A percentile compares a stretch with the other conserved stretches of the same genome.
Conservation (phyloP, 2,888 invertebrate genomes). For the Lasioglossum vierecki region DNA sequence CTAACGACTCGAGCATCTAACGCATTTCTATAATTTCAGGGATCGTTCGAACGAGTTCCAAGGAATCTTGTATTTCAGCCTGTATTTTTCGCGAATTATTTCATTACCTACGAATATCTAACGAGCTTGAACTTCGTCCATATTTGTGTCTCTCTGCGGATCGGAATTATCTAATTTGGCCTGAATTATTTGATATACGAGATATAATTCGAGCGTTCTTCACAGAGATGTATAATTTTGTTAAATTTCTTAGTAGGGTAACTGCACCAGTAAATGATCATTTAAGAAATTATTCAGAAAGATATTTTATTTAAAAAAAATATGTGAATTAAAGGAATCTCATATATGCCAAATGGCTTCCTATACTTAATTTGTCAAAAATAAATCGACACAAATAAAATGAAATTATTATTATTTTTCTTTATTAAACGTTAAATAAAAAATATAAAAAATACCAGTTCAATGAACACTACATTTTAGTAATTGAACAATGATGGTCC, state of each 20-base stretch:
- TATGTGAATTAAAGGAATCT: too few relatives aligned
- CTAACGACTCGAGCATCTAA: conserved; percentile 29
- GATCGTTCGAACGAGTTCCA: background rate
- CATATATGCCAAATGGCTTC: too few relatives aligned
- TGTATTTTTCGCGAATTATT: conserved; percentile 16
- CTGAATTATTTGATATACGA: background rate
- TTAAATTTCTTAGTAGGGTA: background rate
- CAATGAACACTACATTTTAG: too few relatives aligned
- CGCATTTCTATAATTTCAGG: background rate
- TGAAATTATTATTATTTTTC: too few relatives aligned
- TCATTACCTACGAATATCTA: conserved; percentile 28
- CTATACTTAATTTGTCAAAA: too few relatives aligned
- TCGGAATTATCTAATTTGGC: background rate
- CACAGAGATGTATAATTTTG: background rate
- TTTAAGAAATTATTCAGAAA: too few relatives aligned
- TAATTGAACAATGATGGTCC: too few relatives aligned
- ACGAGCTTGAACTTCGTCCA: background rate
- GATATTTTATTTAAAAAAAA: too few relatives aligned
- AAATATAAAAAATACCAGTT: too few relatives aligned
- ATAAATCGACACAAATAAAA: too few relatives aligned
- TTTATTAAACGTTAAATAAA: too few relatives aligned
- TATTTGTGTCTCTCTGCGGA: background rate
- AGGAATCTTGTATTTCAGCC: background rate
- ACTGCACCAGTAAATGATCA: too few relatives aligned
- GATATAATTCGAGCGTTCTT: background rate